A percentile compares a stretch with the other conserved stretches of the same genome.
Evolutionary conservation across 2,888 invertebrate genomes (phyloP).

Genomic region (Iselma pallidipennis): DNA sequence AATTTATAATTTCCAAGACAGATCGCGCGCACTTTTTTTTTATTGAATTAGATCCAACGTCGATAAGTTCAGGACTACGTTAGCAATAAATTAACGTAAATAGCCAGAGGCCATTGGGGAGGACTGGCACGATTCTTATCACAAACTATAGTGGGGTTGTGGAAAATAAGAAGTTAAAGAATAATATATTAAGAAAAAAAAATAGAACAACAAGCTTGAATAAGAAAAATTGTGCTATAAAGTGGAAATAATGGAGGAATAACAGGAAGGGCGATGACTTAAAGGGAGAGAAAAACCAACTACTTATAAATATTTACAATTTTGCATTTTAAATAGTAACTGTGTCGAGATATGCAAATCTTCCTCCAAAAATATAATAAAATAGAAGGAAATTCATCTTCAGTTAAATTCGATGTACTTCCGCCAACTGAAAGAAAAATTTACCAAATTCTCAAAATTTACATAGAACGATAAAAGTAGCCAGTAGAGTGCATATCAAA

Average conservation of each 20-base stretch:
- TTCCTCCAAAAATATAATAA: too few species aligned
- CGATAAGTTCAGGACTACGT: slow-evolving; percentile 17
- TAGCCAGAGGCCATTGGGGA: slow-evolving; percentile 14
- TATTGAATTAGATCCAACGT: slow-evolving; percentile 24
- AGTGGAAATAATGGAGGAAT: not conserved
- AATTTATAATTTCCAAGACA: slow-evolving; percentile 49
- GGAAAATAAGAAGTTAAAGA: not conserved
- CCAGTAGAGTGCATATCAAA: not conserved
- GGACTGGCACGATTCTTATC: slow-evolving; percentile 8
- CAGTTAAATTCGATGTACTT: not conserved
- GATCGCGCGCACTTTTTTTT: slow-evolving; percentile 38
- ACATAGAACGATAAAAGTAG: not conserved
- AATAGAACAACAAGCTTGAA: not conserved
- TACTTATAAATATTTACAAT: too few species aligned
- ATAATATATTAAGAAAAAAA: not conserved
- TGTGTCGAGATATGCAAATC: not conserved
- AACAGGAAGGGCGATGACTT: not conserved
- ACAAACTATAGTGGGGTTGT: not conserved
- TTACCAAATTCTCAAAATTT: not conserved
- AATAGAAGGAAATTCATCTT: too few species aligned
- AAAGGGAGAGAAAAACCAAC: not conserved
- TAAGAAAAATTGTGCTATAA: not conserved
- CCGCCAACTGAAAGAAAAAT: not conserved
- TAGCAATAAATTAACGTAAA: slow-evolving; percentile 25
- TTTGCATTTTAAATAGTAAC: not conserved